phyloP scores from a whole-genome alignment of 2,888 invertebrate genomes.

The Tanypteryx hageni region DNA sequence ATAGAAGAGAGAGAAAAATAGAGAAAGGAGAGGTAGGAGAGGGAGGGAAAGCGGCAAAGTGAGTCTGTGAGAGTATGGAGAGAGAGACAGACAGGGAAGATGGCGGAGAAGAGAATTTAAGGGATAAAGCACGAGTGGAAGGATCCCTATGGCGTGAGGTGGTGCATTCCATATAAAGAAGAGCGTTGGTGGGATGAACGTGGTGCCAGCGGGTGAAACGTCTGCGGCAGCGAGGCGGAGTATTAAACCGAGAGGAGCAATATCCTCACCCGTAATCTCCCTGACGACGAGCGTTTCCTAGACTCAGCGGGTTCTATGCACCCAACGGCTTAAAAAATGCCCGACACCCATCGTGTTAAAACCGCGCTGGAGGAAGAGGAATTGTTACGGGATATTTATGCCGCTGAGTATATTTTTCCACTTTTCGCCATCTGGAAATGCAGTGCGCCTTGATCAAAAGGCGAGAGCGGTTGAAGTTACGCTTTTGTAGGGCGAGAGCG shows the following conservation, averaged over 20 bases:
- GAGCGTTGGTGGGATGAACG: too few relatives aligned
- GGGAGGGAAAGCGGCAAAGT: too few relatives aligned
- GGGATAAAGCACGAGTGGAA: not conserved
- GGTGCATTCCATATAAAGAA: constrained; percentile 1
- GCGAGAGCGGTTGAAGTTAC: not conserved
- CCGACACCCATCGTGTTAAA: not conserved
- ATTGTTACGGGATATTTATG: constrained; percentile 22
- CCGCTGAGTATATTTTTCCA: not conserved
- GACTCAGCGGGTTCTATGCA: not conserved
- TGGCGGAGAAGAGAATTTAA: not conserved
- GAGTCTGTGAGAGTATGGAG: not conserved
- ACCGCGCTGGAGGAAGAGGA: not conserved
- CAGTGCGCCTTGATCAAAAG: not conserved
- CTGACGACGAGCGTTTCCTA: not conserved
- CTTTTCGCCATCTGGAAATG: not conserved
- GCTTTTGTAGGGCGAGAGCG: not conserved
- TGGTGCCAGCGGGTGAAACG: not conserved
- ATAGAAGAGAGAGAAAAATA: not conserved
- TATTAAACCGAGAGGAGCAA: not conserved
- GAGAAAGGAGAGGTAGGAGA: too few relatives aligned
- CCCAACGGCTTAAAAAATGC: constrained; percentile 5
- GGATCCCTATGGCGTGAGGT: not conserved
- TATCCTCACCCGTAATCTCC: not conserved
- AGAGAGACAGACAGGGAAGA: constrained; percentile 21
- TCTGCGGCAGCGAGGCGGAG: not conserved